Conservation (phyloP, 1,140 invertebrate species). For the fruit fly (Drosophila melanogaster) region DNA sequence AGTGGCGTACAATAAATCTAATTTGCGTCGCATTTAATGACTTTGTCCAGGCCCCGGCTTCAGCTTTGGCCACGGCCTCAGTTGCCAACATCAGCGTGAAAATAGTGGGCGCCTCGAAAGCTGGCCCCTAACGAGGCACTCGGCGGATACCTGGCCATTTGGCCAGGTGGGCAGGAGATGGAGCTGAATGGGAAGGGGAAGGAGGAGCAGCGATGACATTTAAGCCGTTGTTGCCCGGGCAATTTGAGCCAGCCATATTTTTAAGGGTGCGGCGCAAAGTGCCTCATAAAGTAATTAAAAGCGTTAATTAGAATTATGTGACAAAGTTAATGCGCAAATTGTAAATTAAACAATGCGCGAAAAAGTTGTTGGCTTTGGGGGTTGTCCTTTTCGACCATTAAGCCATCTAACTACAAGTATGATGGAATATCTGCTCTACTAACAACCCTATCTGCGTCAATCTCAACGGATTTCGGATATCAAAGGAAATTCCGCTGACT, state of each 20-base stretch:
- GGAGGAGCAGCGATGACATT: constrained; percentile 57
- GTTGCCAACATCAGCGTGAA: constrained; percentile 50
- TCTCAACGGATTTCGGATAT: constrained; percentile 15
- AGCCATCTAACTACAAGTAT: constrained; percentile 14
- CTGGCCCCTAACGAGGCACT: constrained; percentile 68
- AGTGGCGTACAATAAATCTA: constrained; percentile 83
- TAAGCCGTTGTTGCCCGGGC: constrained; percentile 70
- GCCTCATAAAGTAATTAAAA: constrained; percentile 82
- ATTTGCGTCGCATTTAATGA: constrained; percentile 84
- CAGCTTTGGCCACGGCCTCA: constrained; percentile 31
- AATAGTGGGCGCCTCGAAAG: constrained; percentile 58
- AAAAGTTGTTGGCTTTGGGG: constrained; percentile 29
- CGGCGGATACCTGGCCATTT: constrained; percentile 40
- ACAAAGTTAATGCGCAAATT: constrained; percentile 82
- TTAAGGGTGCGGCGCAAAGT: constrained; percentile 78
- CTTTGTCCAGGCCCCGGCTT: constrained; percentile 68
- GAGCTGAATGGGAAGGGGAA: background rate
- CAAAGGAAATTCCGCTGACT: constrained; percentile 49
- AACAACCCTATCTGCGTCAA: constrained; percentile 14
- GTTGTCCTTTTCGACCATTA: constrained; percentile 12
- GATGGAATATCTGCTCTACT: background rate
- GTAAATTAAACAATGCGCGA: constrained; percentile 79
- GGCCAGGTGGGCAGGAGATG: constrained; percentile 16
- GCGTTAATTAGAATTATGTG: constrained; percentile 82
- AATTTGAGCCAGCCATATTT: constrained; percentile 78